Base-by-base conservation (phyloP, 2,113 vertebrate species). In the Sylvicapra grimmia region DNA sequence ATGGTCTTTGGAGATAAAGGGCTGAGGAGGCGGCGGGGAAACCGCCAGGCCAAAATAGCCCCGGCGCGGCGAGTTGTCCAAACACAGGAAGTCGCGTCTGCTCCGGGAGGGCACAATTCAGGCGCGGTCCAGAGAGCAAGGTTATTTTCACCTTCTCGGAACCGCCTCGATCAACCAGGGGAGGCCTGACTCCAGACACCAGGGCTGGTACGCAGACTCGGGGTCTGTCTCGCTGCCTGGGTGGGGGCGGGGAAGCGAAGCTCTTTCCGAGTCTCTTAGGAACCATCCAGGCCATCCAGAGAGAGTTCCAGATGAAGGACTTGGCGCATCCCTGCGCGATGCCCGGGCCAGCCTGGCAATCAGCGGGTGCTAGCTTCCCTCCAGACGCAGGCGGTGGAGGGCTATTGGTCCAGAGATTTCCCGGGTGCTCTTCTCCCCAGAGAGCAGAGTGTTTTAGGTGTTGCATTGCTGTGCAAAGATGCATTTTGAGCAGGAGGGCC, bases 71-170 rank as follows among this genome's bases (percentile, higher is more conserved):
- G 6, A 68, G 61, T 89, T 98, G 93, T 97, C 98, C 98, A 97
- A 98, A 97, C 0, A 86, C 98, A 98, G 99, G 98, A 98, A 98
- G 96, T 0, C 0, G 93, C 6, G 21, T 98, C 98, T 98, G 98
- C 98, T 95, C 96, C 87, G 96, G 75, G 98, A 93, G 87, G 97
- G 98, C 36, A 33, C 59, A 58, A 91, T 94, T 89, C 86, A 96
- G 97, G 86, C 84, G 82, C 83, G 4, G 89, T 82, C 97, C 97
- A 95, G 97, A 97, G 96, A 97, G 89, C 96, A 97, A 86, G 97
- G 98, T 97, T 98, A 96, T 97, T 98, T 97, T 94, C 97, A 96
- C 98, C 98, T 97, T 53, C 96, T 94, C 94, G 56, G 96, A 96
- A 91, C 96, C 25, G 51, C 97, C 97, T 94, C 97, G 93, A 86